Evolutionary conservation across 1,140 invertebrate genomes (phyloP).

Genomic region (Halesus radiatus): DNA sequence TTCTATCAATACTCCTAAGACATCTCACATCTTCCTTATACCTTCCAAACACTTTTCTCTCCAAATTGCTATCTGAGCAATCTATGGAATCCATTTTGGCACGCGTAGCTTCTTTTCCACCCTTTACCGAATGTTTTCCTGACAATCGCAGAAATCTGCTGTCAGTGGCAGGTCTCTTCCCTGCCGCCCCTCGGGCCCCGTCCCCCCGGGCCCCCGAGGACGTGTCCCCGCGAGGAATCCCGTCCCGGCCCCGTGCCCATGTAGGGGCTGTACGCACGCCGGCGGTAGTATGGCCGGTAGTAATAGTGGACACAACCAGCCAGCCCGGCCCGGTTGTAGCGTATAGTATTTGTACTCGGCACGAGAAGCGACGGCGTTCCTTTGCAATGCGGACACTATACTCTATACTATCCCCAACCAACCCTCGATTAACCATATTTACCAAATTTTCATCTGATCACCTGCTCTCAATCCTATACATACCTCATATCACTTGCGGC

Average conservation of each 20-base stretch:
- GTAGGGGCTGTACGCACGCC: slow-evolving; percentile 52
- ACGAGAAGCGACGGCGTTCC: slow-evolving; percentile 4
- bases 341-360: slow-evolving; percentile 49
- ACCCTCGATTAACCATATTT: slow-evolving; percentile 1
- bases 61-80: too few relatives aligned
- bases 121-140: too few relatives aligned
- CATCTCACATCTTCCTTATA: too few relatives aligned
- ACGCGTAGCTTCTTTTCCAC: too few relatives aligned
- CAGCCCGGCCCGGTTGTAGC: slow-evolving; percentile 46
- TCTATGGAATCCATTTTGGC: too few relatives aligned
- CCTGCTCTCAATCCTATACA: neutral
- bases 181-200: neutral
- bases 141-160: too few relatives aligned
- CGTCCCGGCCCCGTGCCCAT: slow-evolving; percentile 46
- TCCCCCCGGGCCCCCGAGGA: neutral
- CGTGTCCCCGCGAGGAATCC: slow-evolving; percentile 53
- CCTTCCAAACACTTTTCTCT: too few relatives aligned
- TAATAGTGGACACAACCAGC: too few relatives aligned
- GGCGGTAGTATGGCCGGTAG: slow-evolving; percentile 41
- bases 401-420: neutral
- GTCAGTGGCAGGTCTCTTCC: neutral
- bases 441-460: neutral
- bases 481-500: neutral
- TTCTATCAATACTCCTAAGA: too few relatives aligned
- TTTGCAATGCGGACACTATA: slow-evolving; percentile 5